Percentiles rank a stretch among this genome's conserved stretches.
Evolutionary conservation across 64 coral and sea anemone species (phyloP).

Genomic region (Actinia equina): DNA sequence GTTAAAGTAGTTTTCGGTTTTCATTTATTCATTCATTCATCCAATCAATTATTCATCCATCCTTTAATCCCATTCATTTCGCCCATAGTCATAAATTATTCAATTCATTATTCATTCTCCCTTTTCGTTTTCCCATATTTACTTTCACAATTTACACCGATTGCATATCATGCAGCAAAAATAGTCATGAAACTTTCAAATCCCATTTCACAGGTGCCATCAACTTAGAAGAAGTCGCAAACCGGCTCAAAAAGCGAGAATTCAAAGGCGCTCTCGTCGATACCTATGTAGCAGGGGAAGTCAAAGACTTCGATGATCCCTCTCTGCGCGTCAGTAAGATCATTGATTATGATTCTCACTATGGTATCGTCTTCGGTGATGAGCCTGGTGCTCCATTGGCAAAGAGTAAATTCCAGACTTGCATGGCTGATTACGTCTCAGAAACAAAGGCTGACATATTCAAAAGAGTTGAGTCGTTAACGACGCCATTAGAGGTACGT

Average conservation of each 20-base stretch:
- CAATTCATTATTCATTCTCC: background rate
- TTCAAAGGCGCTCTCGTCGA: constrained; percentile 80
- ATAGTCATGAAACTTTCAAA: background rate
- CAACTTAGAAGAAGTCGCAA: background rate
- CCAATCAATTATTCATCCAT: background rate
- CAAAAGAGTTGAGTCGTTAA: constrained; percentile 50
- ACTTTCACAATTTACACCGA: too few species aligned
- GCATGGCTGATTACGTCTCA: constrained; percentile 65
- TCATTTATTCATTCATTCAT: background rate
- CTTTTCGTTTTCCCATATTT: background rate
- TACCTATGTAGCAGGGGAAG: constrained; percentile 87
- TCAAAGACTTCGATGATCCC: constrained; percentile 25
- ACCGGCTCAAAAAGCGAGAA: constrained; percentile 54
- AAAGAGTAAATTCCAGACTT: constrained; percentile 49
- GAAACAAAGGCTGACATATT: constrained; percentile 71
- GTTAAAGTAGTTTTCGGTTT: too few species aligned
- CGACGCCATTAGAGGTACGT: constrained; percentile 61
- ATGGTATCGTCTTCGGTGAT: constrained; percentile 80
- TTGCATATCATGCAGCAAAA: too few species aligned
- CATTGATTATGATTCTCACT: constrained; percentile 72
- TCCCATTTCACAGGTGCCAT: background rate
- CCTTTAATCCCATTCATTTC: background rate
- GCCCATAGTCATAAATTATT: background rate
- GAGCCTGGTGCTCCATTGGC: constrained; percentile 44
- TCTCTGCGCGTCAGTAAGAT: constrained; percentile 87